phyloP scores from a whole-genome alignment of 2,888 invertebrate species.

The Phania funesta region DNA sequence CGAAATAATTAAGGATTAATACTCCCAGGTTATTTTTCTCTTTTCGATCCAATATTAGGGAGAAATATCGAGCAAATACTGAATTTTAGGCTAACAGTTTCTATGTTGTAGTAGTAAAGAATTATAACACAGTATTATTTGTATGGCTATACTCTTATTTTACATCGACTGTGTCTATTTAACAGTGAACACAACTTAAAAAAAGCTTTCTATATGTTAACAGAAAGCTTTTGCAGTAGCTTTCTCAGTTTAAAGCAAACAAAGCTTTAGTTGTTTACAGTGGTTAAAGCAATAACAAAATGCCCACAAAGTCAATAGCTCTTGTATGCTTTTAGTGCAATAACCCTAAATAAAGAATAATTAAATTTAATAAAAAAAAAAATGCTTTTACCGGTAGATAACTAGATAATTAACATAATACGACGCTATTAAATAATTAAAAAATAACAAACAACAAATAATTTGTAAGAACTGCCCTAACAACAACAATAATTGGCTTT shows the following conservation, averaged over 20 bases:
- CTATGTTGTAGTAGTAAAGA: too few relatives aligned
- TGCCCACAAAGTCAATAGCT: neutral
- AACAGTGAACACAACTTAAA: too few relatives aligned
- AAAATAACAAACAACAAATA: neutral
- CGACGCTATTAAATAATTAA: neutral
- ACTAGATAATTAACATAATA: slow-evolving; percentile 15
- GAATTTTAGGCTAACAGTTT: too few relatives aligned
- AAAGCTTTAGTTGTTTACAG: slow-evolving; percentile 31
- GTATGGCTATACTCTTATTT: too few relatives aligned
- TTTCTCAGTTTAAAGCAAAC: neutral
- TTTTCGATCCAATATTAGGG: too few relatives aligned
- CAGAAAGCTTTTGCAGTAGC: slow-evolving; percentile 24
- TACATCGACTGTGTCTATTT: too few relatives aligned
- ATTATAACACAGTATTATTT: too few relatives aligned
- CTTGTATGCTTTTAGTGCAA: slow-evolving; percentile 14
- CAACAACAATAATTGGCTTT: slow-evolving; percentile 14
- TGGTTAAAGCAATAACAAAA: slow-evolving; percentile 9
- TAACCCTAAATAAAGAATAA: slow-evolving; percentile 7
- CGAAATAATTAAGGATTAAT: too few relatives aligned
- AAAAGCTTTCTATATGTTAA: neutral
- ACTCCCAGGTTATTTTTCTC: too few relatives aligned
- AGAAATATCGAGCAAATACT: too few relatives aligned
- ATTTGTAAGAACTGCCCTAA: neutral
- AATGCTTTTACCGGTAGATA: too few relatives aligned
- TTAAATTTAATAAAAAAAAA: neutral